Evolutionary conservation across 2,113 vertebrate species (phyloP), one percentile per base, ranked within the genome.

Genomic region (Apeltes quadracus): DNA sequence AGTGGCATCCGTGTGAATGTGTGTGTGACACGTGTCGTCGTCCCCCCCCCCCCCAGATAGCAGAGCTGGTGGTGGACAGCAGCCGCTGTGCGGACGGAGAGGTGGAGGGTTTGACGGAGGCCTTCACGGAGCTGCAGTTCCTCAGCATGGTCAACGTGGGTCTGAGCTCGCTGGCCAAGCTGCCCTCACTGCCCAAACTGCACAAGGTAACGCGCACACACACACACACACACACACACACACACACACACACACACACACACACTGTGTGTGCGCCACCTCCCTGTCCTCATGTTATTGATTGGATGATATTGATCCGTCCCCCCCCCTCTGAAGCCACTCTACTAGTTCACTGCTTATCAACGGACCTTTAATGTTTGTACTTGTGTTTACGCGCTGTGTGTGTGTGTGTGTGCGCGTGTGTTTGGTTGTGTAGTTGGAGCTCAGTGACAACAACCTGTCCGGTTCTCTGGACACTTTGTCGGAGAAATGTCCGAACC

Each of bases 71-170:
- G 68, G 93, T 98, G 76, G 97, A 98, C 89, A 98, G 98, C 92
- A 97, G 97, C 62, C 93, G 95, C 81, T 96, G 95, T 0, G 94
- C 89, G 1, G 95, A 96, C 75, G 97, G 97, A 41, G 96, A 97
- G 90, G 96, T 98, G 0, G 95, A 97, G 59, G 97, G 97, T 39
- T 93, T 98, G 76, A 96, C 97, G 13, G 96, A 98, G 77, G 95
- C 94, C 70, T 98, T 98, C 68, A 95, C 95, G 69, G 96, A 95
- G 91, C 94, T 98, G 73, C 96, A 97, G 92, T 96, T 98, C 88
- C 93, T 98, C 88, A 98, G 96, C 86, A 96, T 96, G 94, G 95
- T 98, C 91, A 98, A 98, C 46, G 95, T 97, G 69, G 95, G 96
- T 81, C 94, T 98, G 89, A 93, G 91, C 86, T 98, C 97, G 29